These are phyloP conservation scores for Myrmophylax atrothorax DNA, from an alignment of 2,113 vertebrate genomes.

Conservation along the genomic window DNA sequence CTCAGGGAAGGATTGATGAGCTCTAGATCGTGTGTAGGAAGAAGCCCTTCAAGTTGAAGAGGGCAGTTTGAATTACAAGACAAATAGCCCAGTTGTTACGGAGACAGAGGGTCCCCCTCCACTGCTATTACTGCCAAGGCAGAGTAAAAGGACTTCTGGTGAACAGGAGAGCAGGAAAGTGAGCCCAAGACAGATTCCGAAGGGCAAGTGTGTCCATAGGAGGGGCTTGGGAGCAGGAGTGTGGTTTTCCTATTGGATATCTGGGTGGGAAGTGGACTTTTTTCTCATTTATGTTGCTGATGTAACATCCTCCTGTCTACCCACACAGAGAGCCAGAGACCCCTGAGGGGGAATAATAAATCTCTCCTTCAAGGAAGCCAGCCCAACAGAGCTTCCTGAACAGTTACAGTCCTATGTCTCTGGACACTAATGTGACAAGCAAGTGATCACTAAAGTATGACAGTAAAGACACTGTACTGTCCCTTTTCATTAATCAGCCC, in stretches of 20 bases:
- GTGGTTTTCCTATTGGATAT: not conserved
- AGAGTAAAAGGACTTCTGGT: not conserved
- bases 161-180: not conserved
- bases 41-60: conserved; percentile 18
- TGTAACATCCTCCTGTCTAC: not conserved
- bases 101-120: not conserved
- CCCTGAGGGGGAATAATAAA: not conserved
- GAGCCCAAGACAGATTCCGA: not conserved
- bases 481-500: not conserved
- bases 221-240: not conserved
- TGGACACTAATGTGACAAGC: not conserved
- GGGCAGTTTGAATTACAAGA: not conserved
- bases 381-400: not conserved
- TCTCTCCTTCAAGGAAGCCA: not conserved
- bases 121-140: not conserved
- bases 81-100: conserved; percentile 9
- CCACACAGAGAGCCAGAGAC: not conserved
- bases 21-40: conserved; percentile 3
- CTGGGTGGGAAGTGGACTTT: not conserved
- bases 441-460: not conserved
- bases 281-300: not conserved
- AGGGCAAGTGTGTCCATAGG: not conserved
- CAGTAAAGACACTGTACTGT: not conserved
- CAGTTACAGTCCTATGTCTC: not conserved
- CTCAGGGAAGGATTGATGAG: conserved; percentile 32